A percentile compares a stretch with the other conserved stretches of the same genome.
Evolutionary conservation across 2,888 invertebrate genomes (phyloP).

Genomic region (Cactoblastis cactorum): DNA sequence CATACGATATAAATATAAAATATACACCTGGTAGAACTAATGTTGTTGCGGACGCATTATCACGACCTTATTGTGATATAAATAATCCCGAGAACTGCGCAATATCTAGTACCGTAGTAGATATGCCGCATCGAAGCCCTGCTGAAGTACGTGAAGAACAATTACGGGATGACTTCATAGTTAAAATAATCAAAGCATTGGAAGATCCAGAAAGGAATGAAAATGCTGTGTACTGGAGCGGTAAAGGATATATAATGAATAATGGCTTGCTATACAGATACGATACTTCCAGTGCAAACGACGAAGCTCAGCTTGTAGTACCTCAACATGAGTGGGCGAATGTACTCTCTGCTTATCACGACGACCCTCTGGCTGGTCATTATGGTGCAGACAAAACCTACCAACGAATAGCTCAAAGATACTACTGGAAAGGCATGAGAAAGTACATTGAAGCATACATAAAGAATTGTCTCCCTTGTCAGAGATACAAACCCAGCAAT

Average conservation of each 20-base stretch:
- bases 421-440: slow-evolving; percentile 23
- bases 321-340: neutral
- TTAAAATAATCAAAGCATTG: neutral
- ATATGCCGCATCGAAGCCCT: neutral
- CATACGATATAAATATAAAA: neutral
- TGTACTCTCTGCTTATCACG: neutral
- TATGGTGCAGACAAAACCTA: slow-evolving; percentile 17
- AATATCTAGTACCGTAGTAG: too few relatives aligned
- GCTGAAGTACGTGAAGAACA: neutral
- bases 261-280: neutral
- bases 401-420: slow-evolving; percentile 16
- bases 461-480: slow-evolving; percentile 12
- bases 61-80: neutral
- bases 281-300: too few relatives aligned
- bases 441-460: slow-evolving; percentile 17
- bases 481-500: slow-evolving; percentile 20
- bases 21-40: neutral
- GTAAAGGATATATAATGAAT: neutral
- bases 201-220: neutral
- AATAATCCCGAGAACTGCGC: too few relatives aligned
- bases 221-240: neutral
- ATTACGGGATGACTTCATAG: neutral
- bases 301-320: neutral
- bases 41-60: neutral
- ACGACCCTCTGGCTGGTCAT: slow-evolving; percentile 4